A percentile compares a stretch with the other conserved stretches of the same genome.
Evolutionary conservation across 2,888 invertebrate genomes (phyloP).

Genomic region (Rhyacophila evoluta): DNA sequence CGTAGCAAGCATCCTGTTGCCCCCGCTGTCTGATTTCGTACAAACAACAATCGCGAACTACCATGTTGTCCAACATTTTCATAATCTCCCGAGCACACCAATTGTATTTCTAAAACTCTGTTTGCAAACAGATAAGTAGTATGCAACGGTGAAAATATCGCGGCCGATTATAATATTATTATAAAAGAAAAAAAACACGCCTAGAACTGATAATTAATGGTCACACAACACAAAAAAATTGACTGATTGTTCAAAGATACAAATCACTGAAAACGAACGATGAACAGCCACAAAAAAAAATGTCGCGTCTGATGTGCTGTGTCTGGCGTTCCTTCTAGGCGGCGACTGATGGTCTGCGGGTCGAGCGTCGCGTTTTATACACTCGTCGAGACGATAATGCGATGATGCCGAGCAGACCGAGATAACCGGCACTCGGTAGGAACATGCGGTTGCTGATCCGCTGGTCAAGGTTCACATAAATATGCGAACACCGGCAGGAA

Average conservation of each 20-base stretch:
- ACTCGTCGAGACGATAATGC: constrained; percentile 20
- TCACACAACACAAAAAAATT: background rate
- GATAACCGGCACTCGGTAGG: constrained; percentile 49
- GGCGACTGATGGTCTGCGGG: constrained; percentile 75
- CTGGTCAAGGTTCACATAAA: constrained; percentile 58
- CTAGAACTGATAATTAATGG: constrained; percentile 25
- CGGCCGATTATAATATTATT: background rate
- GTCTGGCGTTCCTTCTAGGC: constrained; percentile 54
- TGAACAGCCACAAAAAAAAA: background rate
- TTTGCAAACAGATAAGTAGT: too few relatives aligned
- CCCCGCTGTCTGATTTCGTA: constrained; percentile 78
- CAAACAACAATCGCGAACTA: constrained; percentile 71
- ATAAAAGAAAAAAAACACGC: background rate
- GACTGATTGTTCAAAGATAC: too few relatives aligned
- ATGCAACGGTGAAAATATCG: background rate
- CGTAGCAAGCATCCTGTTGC: constrained; percentile 75
- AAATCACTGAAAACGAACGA: background rate
- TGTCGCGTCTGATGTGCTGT: background rate
- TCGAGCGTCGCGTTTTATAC: constrained; percentile 68
- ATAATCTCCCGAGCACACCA: background rate
- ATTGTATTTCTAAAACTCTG: too few relatives aligned
- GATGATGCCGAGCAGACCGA: constrained; percentile 23
- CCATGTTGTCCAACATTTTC: constrained; percentile 66
- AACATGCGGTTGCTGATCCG: constrained; percentile 59
- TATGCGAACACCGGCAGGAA: too few relatives aligned